Evolutionary conservation across 2,113 vertebrate genomes (phyloP).

Genomic region (Callaeas wilsoni): DNA sequence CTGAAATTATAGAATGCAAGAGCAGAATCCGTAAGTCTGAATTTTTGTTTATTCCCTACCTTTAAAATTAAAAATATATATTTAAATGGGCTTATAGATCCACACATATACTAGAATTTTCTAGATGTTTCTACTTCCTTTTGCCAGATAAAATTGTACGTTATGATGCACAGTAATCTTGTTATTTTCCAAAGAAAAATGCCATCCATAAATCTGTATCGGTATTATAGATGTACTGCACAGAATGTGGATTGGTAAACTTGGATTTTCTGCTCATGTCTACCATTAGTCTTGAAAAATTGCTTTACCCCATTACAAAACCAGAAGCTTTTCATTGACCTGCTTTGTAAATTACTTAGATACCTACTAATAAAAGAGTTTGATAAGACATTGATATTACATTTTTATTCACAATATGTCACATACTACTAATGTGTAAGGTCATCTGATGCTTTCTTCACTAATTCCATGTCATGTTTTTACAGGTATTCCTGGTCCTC

Average conservation of each 20-base stretch:
- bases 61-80: neutral
- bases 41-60: neutral
- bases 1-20: constrained; percentile 88
- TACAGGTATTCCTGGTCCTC: constrained; percentile 88
- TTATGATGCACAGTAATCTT: neutral
- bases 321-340: neutral
- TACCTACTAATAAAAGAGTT: neutral
- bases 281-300: neutral
- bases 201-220: neutral
- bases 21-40: constrained; percentile 89
- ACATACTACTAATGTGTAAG: neutral
- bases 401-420: neutral
- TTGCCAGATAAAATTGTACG: neutral
- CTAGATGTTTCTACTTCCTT: neutral
- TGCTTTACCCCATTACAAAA: neutral
- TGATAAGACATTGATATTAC: neutral
- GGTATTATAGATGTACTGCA: neutral
- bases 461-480: neutral
- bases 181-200: neutral
- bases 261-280: neutral
- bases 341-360: neutral
- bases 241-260: neutral
- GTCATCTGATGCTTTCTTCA: neutral
- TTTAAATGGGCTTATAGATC: neutral
- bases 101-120: neutral